Evolutionary conservation across 2,113 vertebrate genomes (phyloP), one percentile per base, ranked within the genome.

Genomic region (Spilogale gracilis): DNA sequence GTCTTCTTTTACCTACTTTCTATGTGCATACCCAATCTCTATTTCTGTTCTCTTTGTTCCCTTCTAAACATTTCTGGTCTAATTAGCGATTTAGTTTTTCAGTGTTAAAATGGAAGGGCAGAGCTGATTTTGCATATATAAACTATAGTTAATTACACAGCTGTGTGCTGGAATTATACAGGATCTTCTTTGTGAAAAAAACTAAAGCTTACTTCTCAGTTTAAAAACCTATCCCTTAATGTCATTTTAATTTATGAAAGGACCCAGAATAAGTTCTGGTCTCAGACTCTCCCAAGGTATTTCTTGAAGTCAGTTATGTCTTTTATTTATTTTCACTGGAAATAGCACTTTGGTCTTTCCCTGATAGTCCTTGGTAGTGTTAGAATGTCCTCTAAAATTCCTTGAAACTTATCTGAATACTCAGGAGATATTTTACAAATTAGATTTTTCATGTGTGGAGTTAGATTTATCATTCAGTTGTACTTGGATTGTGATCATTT

Each of bases 81-180:
- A 92, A 90, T 71, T 81, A 94, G 82, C 86, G 92, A 95, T 95
- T 95, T 96, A 50, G 43, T 90, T 96, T 95, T 94, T 85, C 87
- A 86, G 50, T 86, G 38, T 74, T 91, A 84, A 93, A 95, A 81
- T 92, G 50, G 89, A 97, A 95, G 73, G 69, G 67, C 58, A 94
- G 43, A 97, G 80, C 61, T 93, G 79, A 96, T 94, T 95, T 95
- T 80, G 91, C 54, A 32, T 88, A 43, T 81, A 61, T 74, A 84
- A 95, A 85, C 10, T 60, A 27, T 17, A 91, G 92, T 71, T 95
- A 94, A 97, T 95, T 92, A 81, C 74, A 97, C 86, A 96, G 95
- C 82, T 94, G 94, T 82, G 25, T 71, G 27, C 45, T 52, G 67
- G 48, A 83, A 69, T 93, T 93, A 80, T 16, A 45, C 0, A 97